These are phyloP conservation scores for Cichlasoma orientale DNA, from an alignment of 2,797 vertebrate species.

Conservation along the genomic window DNA sequence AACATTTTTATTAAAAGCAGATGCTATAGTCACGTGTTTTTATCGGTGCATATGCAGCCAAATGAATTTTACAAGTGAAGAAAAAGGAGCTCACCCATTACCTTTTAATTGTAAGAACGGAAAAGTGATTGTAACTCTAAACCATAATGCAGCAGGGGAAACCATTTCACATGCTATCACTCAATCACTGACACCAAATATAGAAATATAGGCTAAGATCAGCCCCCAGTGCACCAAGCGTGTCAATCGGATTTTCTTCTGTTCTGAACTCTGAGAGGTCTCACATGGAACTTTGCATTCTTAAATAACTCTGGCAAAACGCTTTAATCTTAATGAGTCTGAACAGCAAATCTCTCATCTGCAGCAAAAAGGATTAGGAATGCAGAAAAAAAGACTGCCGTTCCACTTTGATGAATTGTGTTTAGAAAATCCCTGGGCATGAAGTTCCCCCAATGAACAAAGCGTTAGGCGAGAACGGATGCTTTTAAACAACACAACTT, in stretches of 20 bases:
- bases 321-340: conserved; percentile 88
- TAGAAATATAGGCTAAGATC: conserved; percentile 78
- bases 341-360: conserved; percentile 88
- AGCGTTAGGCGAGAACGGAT: conserved; percentile 75
- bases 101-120: conserved; percentile 33
- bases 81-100: conserved; percentile 25
- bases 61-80: conserved; percentile 27
- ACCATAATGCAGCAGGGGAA: conserved; percentile 53
- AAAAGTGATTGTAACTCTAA: conserved; percentile 56
- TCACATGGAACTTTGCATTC: conserved; percentile 85
- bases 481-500: conserved; percentile 87
- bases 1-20: conserved; percentile 37
- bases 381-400: conserved; percentile 75
- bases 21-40: not conserved
- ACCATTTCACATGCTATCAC: conserved; percentile 74
- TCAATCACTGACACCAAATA: conserved; percentile 81
- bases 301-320: conserved; percentile 85
- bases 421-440: conserved; percentile 85
- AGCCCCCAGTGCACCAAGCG: conserved; percentile 77
- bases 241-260: conserved; percentile 81
- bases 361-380: conserved; percentile 86
- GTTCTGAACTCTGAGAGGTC: conserved; percentile 80
- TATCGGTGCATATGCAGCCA: conserved; percentile 1
- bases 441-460: conserved; percentile 84
- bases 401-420: conserved; percentile 89